These are phyloP conservation scores for Synanthedon vespiformis DNA, from an alignment of 2,888 invertebrate species.

Conservation along the genomic window DNA sequence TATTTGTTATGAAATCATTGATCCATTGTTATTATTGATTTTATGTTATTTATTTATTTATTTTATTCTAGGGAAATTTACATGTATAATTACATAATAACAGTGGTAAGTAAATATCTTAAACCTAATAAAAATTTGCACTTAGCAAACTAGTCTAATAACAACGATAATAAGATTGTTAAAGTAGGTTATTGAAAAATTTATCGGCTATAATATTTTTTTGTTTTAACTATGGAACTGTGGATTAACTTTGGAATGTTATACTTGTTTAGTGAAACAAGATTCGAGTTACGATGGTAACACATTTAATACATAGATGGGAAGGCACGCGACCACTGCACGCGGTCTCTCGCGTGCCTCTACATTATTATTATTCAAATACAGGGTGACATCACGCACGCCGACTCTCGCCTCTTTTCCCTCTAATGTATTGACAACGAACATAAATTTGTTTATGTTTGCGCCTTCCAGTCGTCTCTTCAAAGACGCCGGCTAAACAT, in stretches of 20 bases:
- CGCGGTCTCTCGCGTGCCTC: constrained; percentile 35
- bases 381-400: constrained; percentile 39
- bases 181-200: too few species aligned
- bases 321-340: constrained; percentile 50
- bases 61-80: too few species aligned
- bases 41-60: too few species aligned
- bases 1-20: not conserved
- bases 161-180: too few species aligned
- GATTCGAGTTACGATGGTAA: constrained; percentile 19
- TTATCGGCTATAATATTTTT: too few species aligned
- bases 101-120: too few species aligned
- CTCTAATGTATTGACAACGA: constrained; percentile 49
- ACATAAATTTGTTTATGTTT: constrained; percentile 46
- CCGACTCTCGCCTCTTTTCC: constrained; percentile 21
- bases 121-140: too few species aligned
- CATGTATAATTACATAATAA: too few species aligned
- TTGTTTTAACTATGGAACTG: too few species aligned
- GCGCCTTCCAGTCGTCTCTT: constrained; percentile 29
- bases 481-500: constrained; percentile 15
- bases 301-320: constrained; percentile 7
- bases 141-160: too few species aligned
- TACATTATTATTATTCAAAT: constrained; percentile 11
- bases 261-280: not conserved
- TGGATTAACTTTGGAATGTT: too few species aligned
- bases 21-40: too few species aligned